Conservation (phyloP, 2,888 invertebrate species). For the Campoletis raptor region DNA sequence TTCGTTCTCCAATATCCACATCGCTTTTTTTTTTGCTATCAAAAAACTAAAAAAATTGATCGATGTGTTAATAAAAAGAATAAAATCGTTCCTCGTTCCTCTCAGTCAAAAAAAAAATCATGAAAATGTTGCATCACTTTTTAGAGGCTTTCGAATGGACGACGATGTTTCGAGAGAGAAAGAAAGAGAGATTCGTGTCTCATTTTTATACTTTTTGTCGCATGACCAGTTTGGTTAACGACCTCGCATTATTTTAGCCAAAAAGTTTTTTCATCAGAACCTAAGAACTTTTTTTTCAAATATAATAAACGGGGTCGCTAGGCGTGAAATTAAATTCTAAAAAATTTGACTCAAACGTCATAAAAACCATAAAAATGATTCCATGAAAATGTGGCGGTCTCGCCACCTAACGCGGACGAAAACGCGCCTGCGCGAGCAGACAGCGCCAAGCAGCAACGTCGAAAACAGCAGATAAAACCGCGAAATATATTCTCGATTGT, state of each 20-base stretch:
- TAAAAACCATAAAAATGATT: too few species aligned
- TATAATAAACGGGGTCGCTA: too few species aligned
- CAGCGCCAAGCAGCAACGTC: too few species aligned
- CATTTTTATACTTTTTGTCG: not conserved
- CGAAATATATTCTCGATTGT: too few species aligned
- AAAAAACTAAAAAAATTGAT: not conserved
- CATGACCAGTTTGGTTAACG: not conserved
- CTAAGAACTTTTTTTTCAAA: not conserved
- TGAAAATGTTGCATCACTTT: not conserved
- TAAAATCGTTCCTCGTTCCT: not conserved
- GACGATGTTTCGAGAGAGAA: not conserved
- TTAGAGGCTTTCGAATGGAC: not conserved
- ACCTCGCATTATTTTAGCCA: not conserved
- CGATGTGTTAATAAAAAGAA: not conserved
- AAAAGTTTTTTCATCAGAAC: not conserved
- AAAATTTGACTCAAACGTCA: too few species aligned
- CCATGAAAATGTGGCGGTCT: too few species aligned
- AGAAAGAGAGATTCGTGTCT: not conserved
- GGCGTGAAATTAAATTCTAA: too few species aligned
- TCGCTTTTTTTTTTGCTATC: not conserved
- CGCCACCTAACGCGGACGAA: too few species aligned
- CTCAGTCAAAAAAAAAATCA: not conserved
- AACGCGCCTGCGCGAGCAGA: too few species aligned
- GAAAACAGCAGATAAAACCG: too few species aligned
- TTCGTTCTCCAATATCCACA: not conserved